A percentile compares a stretch with the other conserved stretches of the same genome.
Evolutionary conservation across 2,113 vertebrate genomes (phyloP).

Genomic region (Tachysurus fulvidraco): DNA sequence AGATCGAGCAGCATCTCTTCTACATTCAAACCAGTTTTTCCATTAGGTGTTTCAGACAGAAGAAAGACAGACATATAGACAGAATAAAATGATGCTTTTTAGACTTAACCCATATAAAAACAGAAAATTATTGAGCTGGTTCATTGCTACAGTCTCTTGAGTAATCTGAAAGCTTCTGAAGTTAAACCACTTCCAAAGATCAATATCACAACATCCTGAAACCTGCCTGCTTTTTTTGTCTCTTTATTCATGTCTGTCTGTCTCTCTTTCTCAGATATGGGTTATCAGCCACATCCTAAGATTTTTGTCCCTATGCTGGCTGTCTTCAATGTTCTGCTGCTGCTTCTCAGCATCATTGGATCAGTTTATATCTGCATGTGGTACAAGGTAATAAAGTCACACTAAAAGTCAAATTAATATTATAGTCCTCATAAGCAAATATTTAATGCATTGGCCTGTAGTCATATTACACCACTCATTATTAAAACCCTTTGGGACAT

Average conservation of each 20-base stretch:
- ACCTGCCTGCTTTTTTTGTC: not conserved
- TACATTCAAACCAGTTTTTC: not conserved
- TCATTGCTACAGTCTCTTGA: not conserved
- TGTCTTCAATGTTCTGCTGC: slow-evolving; percentile 58
- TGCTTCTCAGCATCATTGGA: slow-evolving; percentile 65
- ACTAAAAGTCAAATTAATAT: not conserved
- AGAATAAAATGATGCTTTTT: not conserved
- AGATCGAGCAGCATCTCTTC: not conserved
- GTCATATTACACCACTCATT: not conserved
- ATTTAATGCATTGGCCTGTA: not conserved
- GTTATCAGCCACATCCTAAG: slow-evolving; percentile 43
- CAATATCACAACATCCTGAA: slow-evolving; percentile 2
- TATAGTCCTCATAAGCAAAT: not conserved
- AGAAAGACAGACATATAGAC: not conserved
- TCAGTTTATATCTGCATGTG: slow-evolving; percentile 66
- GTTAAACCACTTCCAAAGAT: not conserved
- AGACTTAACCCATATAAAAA: not conserved
- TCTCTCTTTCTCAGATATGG: slow-evolving; percentile 59
- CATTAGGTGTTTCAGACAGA: not conserved
- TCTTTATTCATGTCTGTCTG: not conserved
- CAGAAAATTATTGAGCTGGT: not conserved
- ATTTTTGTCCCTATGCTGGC: not conserved
- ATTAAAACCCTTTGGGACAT: not conserved
- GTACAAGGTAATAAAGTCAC: slow-evolving; percentile 60
- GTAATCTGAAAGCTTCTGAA: slow-evolving; percentile 1